These are phyloP conservation scores for Euwallacea similis DNA, from an alignment of 1,140 invertebrate genomes.

Conservation along the genomic window DNA sequence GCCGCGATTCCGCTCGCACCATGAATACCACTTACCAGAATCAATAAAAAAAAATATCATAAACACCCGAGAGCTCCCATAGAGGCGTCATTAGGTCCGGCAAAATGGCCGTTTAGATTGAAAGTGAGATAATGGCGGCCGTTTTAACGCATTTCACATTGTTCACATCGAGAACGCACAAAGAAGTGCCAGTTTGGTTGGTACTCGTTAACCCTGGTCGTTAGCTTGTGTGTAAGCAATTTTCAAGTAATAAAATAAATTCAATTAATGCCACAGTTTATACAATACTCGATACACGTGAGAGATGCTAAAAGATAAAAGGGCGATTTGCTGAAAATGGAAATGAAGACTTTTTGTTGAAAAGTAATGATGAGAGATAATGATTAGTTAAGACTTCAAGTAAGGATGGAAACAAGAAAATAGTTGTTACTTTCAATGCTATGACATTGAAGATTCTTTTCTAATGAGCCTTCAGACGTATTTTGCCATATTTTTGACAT, in stretches of 20 bases:
- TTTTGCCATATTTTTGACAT: too few relatives aligned
- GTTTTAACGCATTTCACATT: constrained; percentile 17
- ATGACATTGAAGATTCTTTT: too few relatives aligned
- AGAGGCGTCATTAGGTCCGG: constrained; percentile 15
- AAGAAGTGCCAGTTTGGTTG: constrained; percentile 10
- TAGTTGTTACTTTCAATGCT: too few relatives aligned
- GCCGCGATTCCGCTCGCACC: constrained; percentile 6
- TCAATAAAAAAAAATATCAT: constrained; percentile 19
- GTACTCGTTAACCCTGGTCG: constrained; percentile 6
- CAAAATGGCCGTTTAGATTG: constrained; percentile 11
- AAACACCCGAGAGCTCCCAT: constrained; percentile 16
- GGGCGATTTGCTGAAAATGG: too few relatives aligned
- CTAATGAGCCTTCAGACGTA: too few relatives aligned
- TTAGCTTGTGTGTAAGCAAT: constrained; percentile 7
- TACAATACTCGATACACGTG: too few relatives aligned
- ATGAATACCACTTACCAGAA: constrained; percentile 16
- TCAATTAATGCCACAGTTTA: constrained; percentile 4
- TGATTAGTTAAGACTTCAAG: too few relatives aligned
- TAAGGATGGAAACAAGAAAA: too few relatives aligned
- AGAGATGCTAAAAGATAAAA: too few relatives aligned
- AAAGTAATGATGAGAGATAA: too few relatives aligned
- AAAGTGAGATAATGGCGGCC: constrained; percentile 5
- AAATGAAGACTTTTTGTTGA: too few relatives aligned
- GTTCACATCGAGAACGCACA: constrained; percentile 15
- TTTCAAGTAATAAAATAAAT: constrained; percentile 14